These are phyloP conservation scores for Uloborus plumipes DNA, from an alignment of 2,888 invertebrate genomes.

Conservation along the genomic window DNA sequence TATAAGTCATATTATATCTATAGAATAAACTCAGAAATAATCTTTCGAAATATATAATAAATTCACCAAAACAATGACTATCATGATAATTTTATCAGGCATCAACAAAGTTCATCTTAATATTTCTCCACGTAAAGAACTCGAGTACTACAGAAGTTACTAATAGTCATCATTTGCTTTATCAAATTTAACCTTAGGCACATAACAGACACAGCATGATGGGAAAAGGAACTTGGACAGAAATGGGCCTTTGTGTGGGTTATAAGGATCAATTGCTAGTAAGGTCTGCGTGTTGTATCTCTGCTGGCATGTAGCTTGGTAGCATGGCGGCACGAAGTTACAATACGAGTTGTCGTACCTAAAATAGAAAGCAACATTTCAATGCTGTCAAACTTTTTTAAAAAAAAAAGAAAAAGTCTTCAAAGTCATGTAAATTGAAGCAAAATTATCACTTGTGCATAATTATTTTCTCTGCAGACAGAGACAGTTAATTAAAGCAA, in stretches of 20 bases:
- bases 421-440: too few species aligned
- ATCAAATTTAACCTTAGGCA: conserved; percentile 61
- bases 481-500: too few species aligned
- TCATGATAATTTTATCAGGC: too few species aligned
- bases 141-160: neutral
- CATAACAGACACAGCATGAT: conserved; percentile 67
- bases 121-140: too few species aligned
- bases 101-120: too few species aligned
- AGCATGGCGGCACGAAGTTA: conserved; percentile 67
- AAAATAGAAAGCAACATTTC: conserved; percentile 6
- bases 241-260: conserved; percentile 67
- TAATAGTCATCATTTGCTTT: conserved; percentile 44
- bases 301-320: conserved; percentile 66
- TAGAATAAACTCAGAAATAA: too few species aligned
- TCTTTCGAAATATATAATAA: too few species aligned
- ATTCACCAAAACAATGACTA: too few species aligned
- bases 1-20: too few species aligned
- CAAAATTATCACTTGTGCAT: too few species aligned
- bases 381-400: neutral
- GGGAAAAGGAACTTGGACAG: conserved; percentile 67
- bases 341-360: conserved; percentile 65
- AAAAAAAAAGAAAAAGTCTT: too few species aligned
- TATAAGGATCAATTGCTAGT: conserved; percentile 67
- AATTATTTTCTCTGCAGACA: too few species aligned
- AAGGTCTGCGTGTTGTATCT: conserved; percentile 67